These are phyloP conservation scores for Sanderia malayensis DNA, from an alignment of 30 jellyfish, hydroid and myxozoan species.

Conservation along the genomic window DNA sequence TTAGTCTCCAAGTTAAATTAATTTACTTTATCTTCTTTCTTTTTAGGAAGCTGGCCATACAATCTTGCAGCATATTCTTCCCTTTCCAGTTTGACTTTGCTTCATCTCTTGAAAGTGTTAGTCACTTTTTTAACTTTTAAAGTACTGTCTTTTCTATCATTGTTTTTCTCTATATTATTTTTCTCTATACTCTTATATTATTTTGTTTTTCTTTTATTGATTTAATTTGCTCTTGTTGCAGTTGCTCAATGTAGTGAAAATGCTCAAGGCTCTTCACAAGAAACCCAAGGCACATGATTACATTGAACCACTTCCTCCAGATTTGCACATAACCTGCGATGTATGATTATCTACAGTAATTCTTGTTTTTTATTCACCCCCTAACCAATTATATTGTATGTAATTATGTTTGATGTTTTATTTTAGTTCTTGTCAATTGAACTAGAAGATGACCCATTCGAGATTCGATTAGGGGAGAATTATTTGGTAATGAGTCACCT, in stretches of 20 bases:
- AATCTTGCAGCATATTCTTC: slow-evolving; percentile 34
- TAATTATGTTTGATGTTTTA: too few species aligned
- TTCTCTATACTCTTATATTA: background rate
- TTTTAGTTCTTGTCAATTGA: slow-evolving; percentile 64
- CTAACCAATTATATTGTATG: too few species aligned
- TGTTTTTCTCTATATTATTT: background rate
- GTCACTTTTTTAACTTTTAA: background rate
- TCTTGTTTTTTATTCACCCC: too few species aligned
- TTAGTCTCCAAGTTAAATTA: too few species aligned
- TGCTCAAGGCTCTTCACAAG: slow-evolving; percentile 70
- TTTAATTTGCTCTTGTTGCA: slow-evolving; percentile 6
- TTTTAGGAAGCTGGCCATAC: slow-evolving; percentile 48
- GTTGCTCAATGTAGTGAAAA: slow-evolving; percentile 71
- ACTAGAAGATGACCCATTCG: slow-evolving; percentile 92
- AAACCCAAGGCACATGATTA: slow-evolving; percentile 55
- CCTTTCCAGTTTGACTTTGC: slow-evolving; percentile 89
- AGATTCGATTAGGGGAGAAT: slow-evolving; percentile 67
- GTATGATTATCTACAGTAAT: too few species aligned
- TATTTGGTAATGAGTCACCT: slow-evolving; percentile 84
- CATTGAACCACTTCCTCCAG: slow-evolving; percentile 76
- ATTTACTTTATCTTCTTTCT: too few species aligned
- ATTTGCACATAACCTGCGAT: slow-evolving; percentile 53
- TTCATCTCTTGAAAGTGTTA: slow-evolving; percentile 78
- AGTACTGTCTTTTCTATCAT: background rate
- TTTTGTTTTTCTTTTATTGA: background rate